A percentile compares a stretch with the other conserved stretches of the same genome.
Evolutionary conservation across 2,797 vertebrate genomes (phyloP).

Genomic region (Myotis findleyi): DNA sequence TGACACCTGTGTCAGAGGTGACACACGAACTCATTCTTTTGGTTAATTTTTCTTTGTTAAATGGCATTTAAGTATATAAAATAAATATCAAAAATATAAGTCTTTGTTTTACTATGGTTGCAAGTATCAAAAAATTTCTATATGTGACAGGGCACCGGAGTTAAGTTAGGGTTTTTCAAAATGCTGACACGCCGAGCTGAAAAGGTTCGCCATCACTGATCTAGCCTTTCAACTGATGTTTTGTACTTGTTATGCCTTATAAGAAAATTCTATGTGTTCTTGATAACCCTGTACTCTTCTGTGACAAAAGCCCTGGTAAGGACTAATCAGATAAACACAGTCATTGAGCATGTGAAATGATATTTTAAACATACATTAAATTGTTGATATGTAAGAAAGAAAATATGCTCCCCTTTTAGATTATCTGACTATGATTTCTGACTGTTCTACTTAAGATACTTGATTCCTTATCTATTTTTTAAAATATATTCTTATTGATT

Average conservation of each 20-base stretch:
- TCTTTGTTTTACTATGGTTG: no score
- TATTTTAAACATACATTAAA: neutral
- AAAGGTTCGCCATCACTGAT: no score
- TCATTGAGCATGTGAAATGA: neutral
- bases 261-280: neutral
- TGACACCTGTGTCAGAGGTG: no score
- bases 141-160: no score
- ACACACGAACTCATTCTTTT: no score
- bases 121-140: no score
- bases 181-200: no score
- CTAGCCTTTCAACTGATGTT: neutral
- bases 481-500: neutral
- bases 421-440: neutral
- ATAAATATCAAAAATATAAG: no score
- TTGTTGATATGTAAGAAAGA: neutral
- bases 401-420: neutral
- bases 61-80: no score
- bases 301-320: neutral
- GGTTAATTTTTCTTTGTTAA: no score
- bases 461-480: neutral
- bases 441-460: neutral
- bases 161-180: no score
- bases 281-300: neutral
- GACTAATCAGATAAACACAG: neutral
- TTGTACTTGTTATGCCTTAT: neutral